Evolutionary conservation across 2,113 vertebrate genomes (phyloP).

Genomic region (Sapayoa aenigma): DNA sequence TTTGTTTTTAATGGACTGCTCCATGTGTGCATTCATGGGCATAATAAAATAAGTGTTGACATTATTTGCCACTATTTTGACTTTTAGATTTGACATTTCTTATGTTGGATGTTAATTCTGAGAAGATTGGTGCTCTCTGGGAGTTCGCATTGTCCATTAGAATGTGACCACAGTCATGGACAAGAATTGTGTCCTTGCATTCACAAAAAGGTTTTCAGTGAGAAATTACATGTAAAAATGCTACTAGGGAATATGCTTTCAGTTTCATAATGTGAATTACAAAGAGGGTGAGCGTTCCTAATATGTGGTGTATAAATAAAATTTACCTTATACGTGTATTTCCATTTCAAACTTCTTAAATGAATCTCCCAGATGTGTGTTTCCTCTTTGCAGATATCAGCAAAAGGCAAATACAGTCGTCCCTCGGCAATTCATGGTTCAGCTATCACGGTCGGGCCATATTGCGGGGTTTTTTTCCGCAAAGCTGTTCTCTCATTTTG

Average conservation of each 20-base stretch:
- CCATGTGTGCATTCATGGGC: neutral
- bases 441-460: too few species aligned
- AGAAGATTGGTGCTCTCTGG: neutral
- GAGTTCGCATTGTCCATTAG: neutral
- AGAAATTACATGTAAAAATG: neutral
- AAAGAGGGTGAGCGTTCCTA: neutral
- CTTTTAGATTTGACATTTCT: neutral
- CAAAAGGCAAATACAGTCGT: neutral
- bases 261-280: neutral
- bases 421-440: too few species aligned
- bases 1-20: neutral
- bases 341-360: conserved; percentile 23
- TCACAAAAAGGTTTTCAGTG: neutral
- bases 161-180: neutral
- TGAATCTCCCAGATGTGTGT: conserved; percentile 14
- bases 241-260: neutral
- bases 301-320: neutral
- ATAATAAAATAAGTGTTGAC: neutral
- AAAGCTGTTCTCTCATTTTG: too few species aligned
- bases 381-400: conserved; percentile 10
- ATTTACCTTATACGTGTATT: conserved; percentile 17
- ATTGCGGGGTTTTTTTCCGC: too few species aligned
- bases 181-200: neutral
- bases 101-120: neutral
- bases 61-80: neutral